Conservation (phyloP, 2,113 vertebrate species). For the Choloepus hoffmanni region DNA sequence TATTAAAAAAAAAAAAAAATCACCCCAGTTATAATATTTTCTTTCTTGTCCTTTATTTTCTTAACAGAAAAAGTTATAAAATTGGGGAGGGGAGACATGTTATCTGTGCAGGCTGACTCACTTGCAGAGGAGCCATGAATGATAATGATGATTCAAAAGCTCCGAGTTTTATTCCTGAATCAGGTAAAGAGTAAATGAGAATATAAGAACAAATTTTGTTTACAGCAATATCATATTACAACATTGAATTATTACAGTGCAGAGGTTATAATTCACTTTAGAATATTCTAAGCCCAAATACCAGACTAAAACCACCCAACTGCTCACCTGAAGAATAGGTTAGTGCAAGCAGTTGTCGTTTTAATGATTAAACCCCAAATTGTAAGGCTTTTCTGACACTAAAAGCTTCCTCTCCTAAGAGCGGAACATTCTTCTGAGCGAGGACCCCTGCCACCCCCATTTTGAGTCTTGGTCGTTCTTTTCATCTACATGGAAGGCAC, state of each 20-base stretch:
- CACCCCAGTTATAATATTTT: neutral
- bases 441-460: constrained; percentile 78
- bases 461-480: constrained; percentile 92
- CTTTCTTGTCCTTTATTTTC: constrained; percentile 39
- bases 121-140: constrained; percentile 33
- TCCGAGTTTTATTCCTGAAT: constrained; percentile 68
- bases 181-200: constrained; percentile 45
- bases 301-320: constrained; percentile 58
- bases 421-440: too few relatives aligned
- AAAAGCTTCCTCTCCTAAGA: too few relatives aligned
- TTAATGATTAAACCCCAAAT: too few relatives aligned
- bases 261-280: constrained; percentile 68
- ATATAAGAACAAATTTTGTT: constrained; percentile 46
- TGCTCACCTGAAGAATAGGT: constrained; percentile 46
- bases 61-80: constrained; percentile 33
- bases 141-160: neutral
- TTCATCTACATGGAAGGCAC: constrained; percentile 90
- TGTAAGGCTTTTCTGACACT: too few relatives aligned
- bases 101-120: constrained; percentile 12
- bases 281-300: constrained; percentile 69
- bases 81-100: fast-evolving
- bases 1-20: constrained; percentile 35
- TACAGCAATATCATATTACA: constrained; percentile 3
- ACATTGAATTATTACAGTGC: constrained; percentile 64
- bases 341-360: neutral